Evolutionary conservation across 64 coral and sea anemone species (phyloP).

Genomic region (Orbicella faveolata): DNA sequence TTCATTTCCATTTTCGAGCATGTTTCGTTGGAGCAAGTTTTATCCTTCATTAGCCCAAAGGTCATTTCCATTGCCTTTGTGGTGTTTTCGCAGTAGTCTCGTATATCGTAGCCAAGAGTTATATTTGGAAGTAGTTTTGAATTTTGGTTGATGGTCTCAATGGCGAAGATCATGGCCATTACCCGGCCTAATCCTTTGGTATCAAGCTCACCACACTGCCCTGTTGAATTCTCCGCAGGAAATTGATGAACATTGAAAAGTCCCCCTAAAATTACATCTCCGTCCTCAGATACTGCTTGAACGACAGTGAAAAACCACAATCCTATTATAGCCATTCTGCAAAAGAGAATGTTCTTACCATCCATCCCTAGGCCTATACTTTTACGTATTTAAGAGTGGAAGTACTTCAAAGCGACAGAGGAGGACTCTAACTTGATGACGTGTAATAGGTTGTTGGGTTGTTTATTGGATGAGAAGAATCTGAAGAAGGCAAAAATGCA

Average conservation of each 20-base stretch:
- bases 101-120: not conserved
- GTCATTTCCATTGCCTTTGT: not conserved
- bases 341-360: too few species aligned
- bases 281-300: not conserved
- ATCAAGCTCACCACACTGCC: not conserved
- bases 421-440: too few species aligned
- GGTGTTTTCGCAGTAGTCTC: not conserved
- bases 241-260: not conserved
- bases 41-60: slow-evolving; percentile 16
- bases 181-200: not conserved
- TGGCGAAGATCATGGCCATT: not conserved
- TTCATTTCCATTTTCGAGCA: not conserved
- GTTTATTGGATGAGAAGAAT: too few species aligned
- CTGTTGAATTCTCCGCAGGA: not conserved
- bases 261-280: not conserved
- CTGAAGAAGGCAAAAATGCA: too few species aligned
- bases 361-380: too few species aligned
- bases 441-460: too few species aligned
- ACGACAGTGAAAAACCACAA: not conserved
- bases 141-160: not conserved
- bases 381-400: too few species aligned
- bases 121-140: not conserved
- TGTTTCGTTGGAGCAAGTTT: not conserved
- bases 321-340: too few species aligned
- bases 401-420: too few species aligned